These are phyloP conservation scores for Antheraea pernyi DNA, from an alignment of 1,140 invertebrate species.

Conservation along the genomic window DNA sequence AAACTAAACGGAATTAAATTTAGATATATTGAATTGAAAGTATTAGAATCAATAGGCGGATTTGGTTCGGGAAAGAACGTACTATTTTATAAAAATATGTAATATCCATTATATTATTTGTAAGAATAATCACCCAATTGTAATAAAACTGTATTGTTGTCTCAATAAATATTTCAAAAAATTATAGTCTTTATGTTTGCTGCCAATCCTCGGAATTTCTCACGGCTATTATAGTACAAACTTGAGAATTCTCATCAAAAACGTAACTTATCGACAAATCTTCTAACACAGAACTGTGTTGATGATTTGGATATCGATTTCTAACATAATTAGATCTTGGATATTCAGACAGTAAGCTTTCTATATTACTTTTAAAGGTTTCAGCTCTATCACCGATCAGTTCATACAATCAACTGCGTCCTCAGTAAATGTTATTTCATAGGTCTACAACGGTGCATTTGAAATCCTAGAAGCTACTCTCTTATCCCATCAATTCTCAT, in stretches of 20 bases:
- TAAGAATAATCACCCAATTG: conserved; percentile 9
- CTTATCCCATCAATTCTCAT: conserved; percentile 52
- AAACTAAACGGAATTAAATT: conserved; percentile 36
- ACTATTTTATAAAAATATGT: conserved; percentile 35
- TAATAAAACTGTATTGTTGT: conserved; percentile 9
- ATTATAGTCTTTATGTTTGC: conserved; percentile 7
- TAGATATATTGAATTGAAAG: conserved; percentile 48
- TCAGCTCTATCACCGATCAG: conserved; percentile 64
- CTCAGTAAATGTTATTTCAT: conserved; percentile 78
- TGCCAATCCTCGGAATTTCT: conserved; percentile 68
- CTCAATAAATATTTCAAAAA: conserved; percentile 30
- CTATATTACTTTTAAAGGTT: conserved; percentile 81
- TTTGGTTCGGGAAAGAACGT: conserved; percentile 49
- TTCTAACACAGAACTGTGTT: conserved; percentile 89
- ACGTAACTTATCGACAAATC: conserved; percentile 89
- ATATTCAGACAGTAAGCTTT: conserved; percentile 88
- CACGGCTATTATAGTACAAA: conserved; percentile 81
- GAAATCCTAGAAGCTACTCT: conserved; percentile 64
- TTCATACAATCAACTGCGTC: conserved; percentile 82
- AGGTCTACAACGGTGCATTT: conserved; percentile 54
- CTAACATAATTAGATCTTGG: conserved; percentile 92
- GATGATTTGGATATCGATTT: conserved; percentile 86
- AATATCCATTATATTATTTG: background rate
- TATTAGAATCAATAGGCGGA: conserved; percentile 41
- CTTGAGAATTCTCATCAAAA: conserved; percentile 83